phyloP scores from a whole-genome alignment of 2,888 invertebrate genomes.

The Orthonychiurus folsomi region DNA sequence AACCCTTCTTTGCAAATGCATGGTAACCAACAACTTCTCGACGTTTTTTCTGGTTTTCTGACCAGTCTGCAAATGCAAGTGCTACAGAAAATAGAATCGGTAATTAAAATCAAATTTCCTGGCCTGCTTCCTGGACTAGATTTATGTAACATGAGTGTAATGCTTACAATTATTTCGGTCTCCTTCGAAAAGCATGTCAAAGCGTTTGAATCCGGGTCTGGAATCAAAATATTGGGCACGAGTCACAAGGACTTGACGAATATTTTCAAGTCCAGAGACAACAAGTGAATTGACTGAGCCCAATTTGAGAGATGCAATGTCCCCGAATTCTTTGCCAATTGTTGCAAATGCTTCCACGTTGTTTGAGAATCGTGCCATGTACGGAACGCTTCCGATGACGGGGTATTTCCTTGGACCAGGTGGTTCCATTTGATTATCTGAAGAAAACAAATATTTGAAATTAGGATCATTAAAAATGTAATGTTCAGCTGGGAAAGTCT shows the following conservation, averaged over 20 bases:
- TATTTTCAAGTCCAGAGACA: conserved; percentile 31
- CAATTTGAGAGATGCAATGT: conserved; percentile 29
- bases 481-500: neutral
- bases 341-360: conserved; percentile 28
- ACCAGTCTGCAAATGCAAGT: conserved; percentile 44
- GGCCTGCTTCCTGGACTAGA: conserved; percentile 34
- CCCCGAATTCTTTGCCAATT: conserved; percentile 28
- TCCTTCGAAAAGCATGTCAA: conserved; percentile 71
- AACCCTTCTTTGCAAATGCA: conserved; percentile 39
- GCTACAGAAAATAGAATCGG: conserved; percentile 40
- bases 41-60: conserved; percentile 42
- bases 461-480: neutral
- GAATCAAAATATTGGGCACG: conserved; percentile 68
- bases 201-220: conserved; percentile 68
- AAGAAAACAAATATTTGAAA: neutral
- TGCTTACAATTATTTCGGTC: conserved; percentile 77
- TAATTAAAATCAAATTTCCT: conserved; percentile 35
- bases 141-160: neutral
- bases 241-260: conserved; percentile 31
- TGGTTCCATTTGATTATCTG: conserved; percentile 10
- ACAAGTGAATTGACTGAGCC: conserved; percentile 32
- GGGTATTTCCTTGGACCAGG: conserved; percentile 36
- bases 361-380: conserved; percentile 31
- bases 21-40: conserved; percentile 41
- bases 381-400: conserved; percentile 30